Evolutionary conservation across 92 coral and sea anemone species (phyloP), one percentile per base, ranked within the genome.

Genomic region (Plumapathes pennacea): DNA sequence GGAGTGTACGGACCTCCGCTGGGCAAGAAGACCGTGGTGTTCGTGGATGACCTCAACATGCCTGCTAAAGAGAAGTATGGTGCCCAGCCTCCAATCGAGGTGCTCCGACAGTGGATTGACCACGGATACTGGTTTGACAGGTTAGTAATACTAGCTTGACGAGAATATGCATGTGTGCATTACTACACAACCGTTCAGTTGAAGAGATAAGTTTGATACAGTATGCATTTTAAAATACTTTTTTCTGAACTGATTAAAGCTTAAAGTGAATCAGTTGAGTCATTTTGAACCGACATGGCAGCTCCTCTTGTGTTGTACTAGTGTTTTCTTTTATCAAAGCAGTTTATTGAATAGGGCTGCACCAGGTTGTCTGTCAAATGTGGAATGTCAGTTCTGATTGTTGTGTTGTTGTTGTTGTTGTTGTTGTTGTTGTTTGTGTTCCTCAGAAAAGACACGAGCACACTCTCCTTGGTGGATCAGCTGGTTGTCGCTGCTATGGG

Each of bases 61-160:
- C 98, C 98, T 22, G 96, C 92, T 3, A 92, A 92, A 58, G 98
- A 92, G 72, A 88, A 84, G 77, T 92, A 92, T 67, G 98, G 98
- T 17, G 98, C 98, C 45, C 98, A 92, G 75, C 98, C 98, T 17
- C 98, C 98, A 3, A 88, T 92, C 14, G 98, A 92, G 75, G 96
- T 92, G 42, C 75, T 92, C 33, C 90, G 98, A 33, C 98, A 92
- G 65, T 85, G 83, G 83, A 85, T 83, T 42, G 96, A 92, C 46
- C 98, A 92, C 54, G 88, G 89, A 69, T 88, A 84, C 86, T 92
- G 90, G 89, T 92, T 88, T 80, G 98, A 92, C 84, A 77, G 96
- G 98, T 88, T 54, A 57, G 15, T 4, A 7, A 11, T 45, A 15
- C 4, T 3, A 0, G 3, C 10, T 23, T 43, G 12, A 42, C 36